Evolutionary conservation across 2,113 vertebrate species (phyloP).

Genomic region (Pollachius pollachius): DNA sequence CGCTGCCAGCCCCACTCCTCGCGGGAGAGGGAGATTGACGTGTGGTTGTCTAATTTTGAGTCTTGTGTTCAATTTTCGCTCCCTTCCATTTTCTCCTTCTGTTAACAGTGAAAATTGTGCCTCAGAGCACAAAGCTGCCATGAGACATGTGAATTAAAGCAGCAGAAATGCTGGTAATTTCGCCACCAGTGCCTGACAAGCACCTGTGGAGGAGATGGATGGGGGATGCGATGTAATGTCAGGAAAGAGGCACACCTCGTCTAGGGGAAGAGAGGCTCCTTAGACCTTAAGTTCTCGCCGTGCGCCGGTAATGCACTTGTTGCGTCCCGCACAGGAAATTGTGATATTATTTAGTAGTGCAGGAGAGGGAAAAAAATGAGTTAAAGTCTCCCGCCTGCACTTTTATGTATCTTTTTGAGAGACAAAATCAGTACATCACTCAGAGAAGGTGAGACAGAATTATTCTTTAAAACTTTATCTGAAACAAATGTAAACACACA

Average conservation of each 20-base stretch:
- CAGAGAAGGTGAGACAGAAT: neutral
- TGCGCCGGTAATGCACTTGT: constrained; percentile 48
- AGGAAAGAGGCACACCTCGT: constrained; percentile 67
- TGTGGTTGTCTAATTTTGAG: constrained; percentile 72
- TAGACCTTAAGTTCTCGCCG: constrained; percentile 56
- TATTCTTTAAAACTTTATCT: neutral
- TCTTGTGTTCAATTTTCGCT: constrained; percentile 75
- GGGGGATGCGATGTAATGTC: constrained; percentile 68
- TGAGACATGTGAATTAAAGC: constrained; percentile 74
- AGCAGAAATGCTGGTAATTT: constrained; percentile 72
- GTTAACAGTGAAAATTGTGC: constrained; percentile 71
- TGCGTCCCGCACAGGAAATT: constrained; percentile 46
- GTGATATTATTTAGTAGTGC: constrained; percentile 44
- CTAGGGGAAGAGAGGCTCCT: constrained; percentile 50
- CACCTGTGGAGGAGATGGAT: constrained; percentile 36
- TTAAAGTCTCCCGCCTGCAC: constrained; percentile 20
- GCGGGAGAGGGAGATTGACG: constrained; percentile 71
- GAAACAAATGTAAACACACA: neutral
- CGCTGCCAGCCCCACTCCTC: constrained; percentile 63
- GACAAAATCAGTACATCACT: neutral
- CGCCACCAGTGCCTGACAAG: constrained; percentile 67
- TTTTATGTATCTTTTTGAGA: constrained; percentile 6
- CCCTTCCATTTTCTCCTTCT: constrained; percentile 71
- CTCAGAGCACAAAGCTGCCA: constrained; percentile 69
- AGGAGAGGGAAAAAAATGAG: constrained; percentile 20